Evolutionary conservation across 2,797 vertebrate genomes (phyloP), one percentile per base, ranked within the genome.

Genomic region (Anguilla megastoma): DNA sequence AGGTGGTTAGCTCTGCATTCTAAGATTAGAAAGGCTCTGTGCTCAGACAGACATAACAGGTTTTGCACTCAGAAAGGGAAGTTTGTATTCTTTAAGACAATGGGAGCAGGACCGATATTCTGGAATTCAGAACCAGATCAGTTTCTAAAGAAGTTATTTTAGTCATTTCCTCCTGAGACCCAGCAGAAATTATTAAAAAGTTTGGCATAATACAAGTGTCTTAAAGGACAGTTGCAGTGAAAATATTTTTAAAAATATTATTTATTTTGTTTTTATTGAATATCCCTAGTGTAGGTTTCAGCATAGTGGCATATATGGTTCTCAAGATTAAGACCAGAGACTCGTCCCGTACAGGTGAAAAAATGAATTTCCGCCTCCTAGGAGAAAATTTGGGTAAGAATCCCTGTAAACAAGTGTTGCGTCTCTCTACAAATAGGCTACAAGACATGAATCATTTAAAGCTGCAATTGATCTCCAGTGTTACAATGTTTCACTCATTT

Each of bases 51-150:
- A 79, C 14, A 79, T 8, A 8, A 69, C 63, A 71, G 69, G 27
- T 71, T 71, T 71, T 71, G 0, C 10, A 14, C 69, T 71, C 27
- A 71, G 27, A 71, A 7, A 69, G 4, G 56, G 56, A 58, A 16
- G 14, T 58, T 66, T n/a, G 24, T 66, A 66, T 71, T 71, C n/a
- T 71, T 71, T n/a, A 66, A n/a, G 60, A 66, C 60, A 66, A 66
- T n/a, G 24, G 21, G 60, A 66, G 21, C 6, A 7, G 9, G 60
- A 66, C 8, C n/a, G 60, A 66, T n/a, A 66, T 66, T n/a, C 6
- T 66, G 60, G 60, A n/a, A 66, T 66, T 66, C 6, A n/a, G 60
- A 21, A 0, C 58, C 14, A 3, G 3, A 24, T 66, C 60, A 66
- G 24, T 52, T 52, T 52, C 10, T 52, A 16, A 58, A 18, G 4